Evolutionary conservation across 2,888 invertebrate species (phyloP), one percentile per base, ranked within the genome.

Genomic region (Eulithis prunata): DNA sequence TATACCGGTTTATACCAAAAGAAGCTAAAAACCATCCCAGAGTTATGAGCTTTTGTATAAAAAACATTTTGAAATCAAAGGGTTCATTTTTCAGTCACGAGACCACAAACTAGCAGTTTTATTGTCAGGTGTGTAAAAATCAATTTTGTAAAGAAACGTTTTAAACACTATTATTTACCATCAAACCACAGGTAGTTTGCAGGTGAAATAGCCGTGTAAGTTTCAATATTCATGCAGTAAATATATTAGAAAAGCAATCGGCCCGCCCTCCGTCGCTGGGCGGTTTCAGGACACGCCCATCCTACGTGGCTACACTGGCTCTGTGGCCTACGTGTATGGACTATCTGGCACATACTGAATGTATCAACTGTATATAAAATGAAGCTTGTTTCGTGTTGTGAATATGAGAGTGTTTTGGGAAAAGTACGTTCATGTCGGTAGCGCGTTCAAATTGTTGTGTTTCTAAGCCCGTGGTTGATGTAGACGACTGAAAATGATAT

Each of bases 281-380:
- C 91, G 91, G 85, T 66, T 53, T 76, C 77, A 76, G 68, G 88
- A 85, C 90, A 91, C 91, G 91, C 91, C 91, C 90, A 88, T 84
- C 79, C 80, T 79, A 72, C 80, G 68, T 64, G 64, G 75, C 71
- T 57, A 59, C 60, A 46, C 55, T 32, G 47, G 52, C 53, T 62
- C 49, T 36, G 62, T 63, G 71, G 21, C 36, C 62, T 63, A 57
- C 68, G 58, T 60, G 68, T 60, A 55, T 72, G 68, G 69, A 69
- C 72, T 70, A 65, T 68, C 71, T 68, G 38, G 65, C 69, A 73
- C 66, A 72, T 72, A 72, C 68, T 62, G 62, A 65, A 64, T 13
- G 52, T 57, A 63, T 63, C 56, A 63, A 57, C 64, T 73, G 73
- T 78, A 78, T 72, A 80, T 78, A 71, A 78, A 75, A 71, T 65